These are phyloP conservation scores for Echeneis naucrates DNA, from an alignment of 2,797 vertebrate species.

Conservation along the genomic window DNA sequence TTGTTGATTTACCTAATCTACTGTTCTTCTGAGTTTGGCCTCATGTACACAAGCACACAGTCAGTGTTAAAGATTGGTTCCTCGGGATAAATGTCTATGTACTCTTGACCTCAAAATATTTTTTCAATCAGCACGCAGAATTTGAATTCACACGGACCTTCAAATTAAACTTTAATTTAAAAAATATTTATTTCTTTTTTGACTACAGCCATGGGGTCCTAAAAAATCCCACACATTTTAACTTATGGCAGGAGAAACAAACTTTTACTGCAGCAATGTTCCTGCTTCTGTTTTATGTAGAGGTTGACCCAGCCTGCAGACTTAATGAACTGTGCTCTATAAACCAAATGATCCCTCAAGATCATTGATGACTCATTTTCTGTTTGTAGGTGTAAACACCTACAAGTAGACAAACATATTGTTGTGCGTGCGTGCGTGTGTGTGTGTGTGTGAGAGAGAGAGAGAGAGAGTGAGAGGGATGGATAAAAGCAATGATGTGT, in stretches of 20 bases:
- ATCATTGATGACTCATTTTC: slow-evolving; percentile 22
- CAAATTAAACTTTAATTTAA: slow-evolving; percentile 9
- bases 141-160: slow-evolving; percentile 4
- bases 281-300: slow-evolving; percentile 16
- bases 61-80: slow-evolving; percentile 14
- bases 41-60: background rate
- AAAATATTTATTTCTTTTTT: background rate
- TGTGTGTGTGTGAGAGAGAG: slow-evolving; percentile 16
- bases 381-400: background rate
- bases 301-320: slow-evolving; percentile 7
- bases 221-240: slow-evolving; percentile 7
- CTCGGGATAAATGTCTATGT: background rate
- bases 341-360: slow-evolving; percentile 26
- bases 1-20: slow-evolving; percentile 6
- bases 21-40: background rate
- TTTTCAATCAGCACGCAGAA: background rate
- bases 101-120: background rate
- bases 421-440: slow-evolving; percentile 13
- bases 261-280: background rate
- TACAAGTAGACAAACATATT: too few species aligned
- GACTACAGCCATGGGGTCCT: background rate
- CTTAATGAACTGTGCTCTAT: slow-evolving; percentile 33
- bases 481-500: slow-evolving; percentile 44
- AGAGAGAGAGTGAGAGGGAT: background rate
- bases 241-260: background rate